These are phyloP conservation scores for Heliconius himera DNA, from an alignment of 1,140 invertebrate species.

Conservation along the genomic window DNA sequence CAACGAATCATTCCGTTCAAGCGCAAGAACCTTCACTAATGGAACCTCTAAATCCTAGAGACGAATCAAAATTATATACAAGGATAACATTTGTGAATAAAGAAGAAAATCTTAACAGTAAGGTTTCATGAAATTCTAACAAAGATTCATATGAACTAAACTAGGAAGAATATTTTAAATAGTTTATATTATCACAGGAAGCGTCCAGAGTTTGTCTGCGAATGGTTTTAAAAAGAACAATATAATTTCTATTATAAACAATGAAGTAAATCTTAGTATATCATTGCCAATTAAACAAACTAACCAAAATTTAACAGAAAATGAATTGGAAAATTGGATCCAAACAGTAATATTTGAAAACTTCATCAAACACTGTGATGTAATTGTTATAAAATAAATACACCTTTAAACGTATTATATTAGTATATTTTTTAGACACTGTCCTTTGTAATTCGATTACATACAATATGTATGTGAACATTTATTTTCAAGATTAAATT, in stretches of 20 bases:
- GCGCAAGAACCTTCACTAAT: slow-evolving; percentile 39
- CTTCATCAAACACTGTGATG: not conserved
- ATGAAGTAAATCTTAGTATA: slow-evolving; percentile 1
- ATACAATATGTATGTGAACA: not conserved
- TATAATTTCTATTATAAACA: not conserved
- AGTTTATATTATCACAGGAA: not conserved
- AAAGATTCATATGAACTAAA: not conserved
- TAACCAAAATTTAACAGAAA: not conserved
- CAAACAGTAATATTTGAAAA: not conserved
- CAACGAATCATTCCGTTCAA: slow-evolving; percentile 49
- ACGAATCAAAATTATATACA: slow-evolving; percentile 15
- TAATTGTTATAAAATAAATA: not conserved
- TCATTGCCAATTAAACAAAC: not conserved
- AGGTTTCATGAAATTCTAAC: not conserved
- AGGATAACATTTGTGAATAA: slow-evolving; percentile 44
- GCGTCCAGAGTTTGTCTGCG: not conserved
- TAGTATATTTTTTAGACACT: not conserved
- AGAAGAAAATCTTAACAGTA: slow-evolving; percentile 41
- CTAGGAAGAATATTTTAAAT: not conserved
- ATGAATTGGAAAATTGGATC: not conserved
- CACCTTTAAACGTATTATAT: not conserved
- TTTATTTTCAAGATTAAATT: too few relatives aligned
- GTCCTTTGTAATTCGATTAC: not conserved
- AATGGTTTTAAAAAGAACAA: slow-evolving; percentile 5
- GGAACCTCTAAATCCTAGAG: slow-evolving; percentile 19